phyloP scores from a whole-genome alignment of 2,888 invertebrate genomes.

The Cataglyphis cursor region DNA sequence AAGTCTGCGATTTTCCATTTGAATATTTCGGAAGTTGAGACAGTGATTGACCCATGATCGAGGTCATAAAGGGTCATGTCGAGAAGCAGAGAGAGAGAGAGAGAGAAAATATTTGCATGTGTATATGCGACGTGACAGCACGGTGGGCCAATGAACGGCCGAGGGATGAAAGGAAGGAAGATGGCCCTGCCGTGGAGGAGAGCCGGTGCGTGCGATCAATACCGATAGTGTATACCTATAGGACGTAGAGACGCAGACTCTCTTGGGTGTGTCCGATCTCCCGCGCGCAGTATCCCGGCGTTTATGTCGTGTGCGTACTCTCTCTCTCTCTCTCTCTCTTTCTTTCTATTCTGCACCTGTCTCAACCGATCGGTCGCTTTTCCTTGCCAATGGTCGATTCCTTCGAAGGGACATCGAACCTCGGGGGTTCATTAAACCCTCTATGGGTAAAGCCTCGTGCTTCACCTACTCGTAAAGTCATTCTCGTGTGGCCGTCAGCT shows the following conservation, averaged over 20 bases:
- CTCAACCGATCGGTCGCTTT: neutral
- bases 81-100: slow-evolving; percentile 1
- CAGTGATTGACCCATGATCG: slow-evolving; percentile 30
- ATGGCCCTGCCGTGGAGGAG: slow-evolving; percentile 59
- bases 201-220: slow-evolving; percentile 82
- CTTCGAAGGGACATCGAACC: slow-evolving; percentile 45
- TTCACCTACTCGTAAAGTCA: slow-evolving; percentile 32
- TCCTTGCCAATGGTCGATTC: slow-evolving; percentile 12
- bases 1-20: neutral
- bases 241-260: slow-evolving; percentile 75
- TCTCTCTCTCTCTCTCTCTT: neutral
- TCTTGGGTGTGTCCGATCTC: slow-evolving; percentile 83
- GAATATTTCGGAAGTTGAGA: slow-evolving; percentile 13
- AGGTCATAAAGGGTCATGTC: slow-evolving; percentile 5
- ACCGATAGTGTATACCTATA: slow-evolving; percentile 80
- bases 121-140: slow-evolving; percentile 16
- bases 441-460: slow-evolving; percentile 8
- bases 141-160: slow-evolving; percentile 71
- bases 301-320: neutral
- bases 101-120: neutral
- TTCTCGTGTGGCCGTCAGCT: slow-evolving; percentile 42
- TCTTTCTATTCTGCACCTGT: neutral
- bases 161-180: slow-evolving; percentile 57
- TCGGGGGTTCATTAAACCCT: slow-evolving; percentile 27
- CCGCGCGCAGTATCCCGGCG: slow-evolving; percentile 74